phyloP scores from a whole-genome alignment of 2,113 vertebrate species.

The Pteropus alecto region DNA sequence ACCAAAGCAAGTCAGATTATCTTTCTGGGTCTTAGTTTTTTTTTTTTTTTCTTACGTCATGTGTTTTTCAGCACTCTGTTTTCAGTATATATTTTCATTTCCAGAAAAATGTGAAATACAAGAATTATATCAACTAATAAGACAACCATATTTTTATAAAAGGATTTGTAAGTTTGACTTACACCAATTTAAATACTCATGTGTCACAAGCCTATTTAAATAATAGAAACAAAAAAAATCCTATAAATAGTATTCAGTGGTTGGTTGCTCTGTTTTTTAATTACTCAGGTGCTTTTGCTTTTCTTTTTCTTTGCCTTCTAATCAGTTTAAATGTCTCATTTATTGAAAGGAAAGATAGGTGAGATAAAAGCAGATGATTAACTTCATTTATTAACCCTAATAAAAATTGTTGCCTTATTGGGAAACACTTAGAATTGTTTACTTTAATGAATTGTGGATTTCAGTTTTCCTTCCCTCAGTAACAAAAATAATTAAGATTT shows the following conservation, averaged over 20 bases:
- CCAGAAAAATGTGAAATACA: not conserved
- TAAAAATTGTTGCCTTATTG: slow-evolving; percentile 14
- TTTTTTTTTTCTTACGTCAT: not conserved
- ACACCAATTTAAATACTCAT: not conserved
- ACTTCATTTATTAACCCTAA: not conserved
- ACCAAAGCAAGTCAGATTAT: not conserved
- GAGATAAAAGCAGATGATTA: slow-evolving; percentile 17
- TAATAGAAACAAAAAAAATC: slow-evolving; percentile 16
- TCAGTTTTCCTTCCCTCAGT: not conserved
- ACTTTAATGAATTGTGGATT: slow-evolving; percentile 20
- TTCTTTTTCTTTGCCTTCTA: slow-evolving; percentile 2
- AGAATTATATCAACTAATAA: slow-evolving; percentile 10
- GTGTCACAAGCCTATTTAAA: slow-evolving; percentile 21
- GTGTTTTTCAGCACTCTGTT: slow-evolving; percentile 15
- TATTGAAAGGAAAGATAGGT: not conserved
- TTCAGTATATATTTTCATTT: slow-evolving; percentile 42
- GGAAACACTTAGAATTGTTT: slow-evolving; percentile 11
- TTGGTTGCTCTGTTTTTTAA: not conserved
- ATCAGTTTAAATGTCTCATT: not conserved
- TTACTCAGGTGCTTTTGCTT: not conserved
- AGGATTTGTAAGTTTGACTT: slow-evolving; percentile 32
- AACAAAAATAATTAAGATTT: slow-evolving; percentile 44
- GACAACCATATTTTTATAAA: not conserved
- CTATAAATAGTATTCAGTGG: not conserved
- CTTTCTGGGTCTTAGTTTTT: not conserved